A percentile compares a stretch with the other conserved stretches of the same genome.
These are phyloP conservation scores for Trigoniulus corallinus DNA, from an alignment of 1,140 invertebrate genomes.

Conservation along the genomic window DNA sequence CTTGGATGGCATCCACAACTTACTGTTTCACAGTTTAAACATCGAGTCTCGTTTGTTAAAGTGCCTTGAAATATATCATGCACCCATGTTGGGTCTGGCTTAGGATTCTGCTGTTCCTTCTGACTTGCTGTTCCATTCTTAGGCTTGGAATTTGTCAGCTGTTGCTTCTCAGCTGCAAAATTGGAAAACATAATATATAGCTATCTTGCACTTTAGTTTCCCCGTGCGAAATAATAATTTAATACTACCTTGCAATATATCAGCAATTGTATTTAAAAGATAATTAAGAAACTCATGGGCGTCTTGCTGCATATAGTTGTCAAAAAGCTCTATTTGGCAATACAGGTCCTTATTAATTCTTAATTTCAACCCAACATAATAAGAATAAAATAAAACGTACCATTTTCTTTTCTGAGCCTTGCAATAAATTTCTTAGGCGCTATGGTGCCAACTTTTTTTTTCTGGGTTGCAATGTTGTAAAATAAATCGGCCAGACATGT, in stretches of 20 bases:
- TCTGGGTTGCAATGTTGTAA: constrained; percentile 96
- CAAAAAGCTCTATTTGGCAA: constrained; percentile 76
- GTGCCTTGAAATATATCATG: constrained; percentile 99
- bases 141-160: constrained; percentile 13
- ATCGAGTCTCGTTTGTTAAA: constrained; percentile 94
- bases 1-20: too few species aligned
- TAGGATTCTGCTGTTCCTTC: constrained; percentile 2
- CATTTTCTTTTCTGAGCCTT: constrained; percentile 94
- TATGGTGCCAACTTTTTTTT: constrained; percentile 98
- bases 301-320: constrained; percentile 99
- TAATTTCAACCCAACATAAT: not conserved
- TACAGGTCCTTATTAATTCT: constrained; percentile 3
- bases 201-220: not conserved
- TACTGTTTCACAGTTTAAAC: constrained; percentile 98
- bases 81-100: constrained; percentile 90
- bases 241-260: constrained; percentile 64
- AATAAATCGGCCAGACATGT: constrained; percentile 97
- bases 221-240: too few species aligned
- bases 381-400: constrained; percentile 30
- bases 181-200: not conserved
- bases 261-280: constrained; percentile 67
- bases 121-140: constrained; percentile 9
- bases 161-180: constrained; percentile 53
- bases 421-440: constrained; percentile 99
- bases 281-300: constrained; percentile 99